Percentiles rank a stretch among this genome's conserved stretches.
Evolutionary conservation across 2,113 vertebrate species (phyloP).

Genomic region (Dromaius novaehollandiae): DNA sequence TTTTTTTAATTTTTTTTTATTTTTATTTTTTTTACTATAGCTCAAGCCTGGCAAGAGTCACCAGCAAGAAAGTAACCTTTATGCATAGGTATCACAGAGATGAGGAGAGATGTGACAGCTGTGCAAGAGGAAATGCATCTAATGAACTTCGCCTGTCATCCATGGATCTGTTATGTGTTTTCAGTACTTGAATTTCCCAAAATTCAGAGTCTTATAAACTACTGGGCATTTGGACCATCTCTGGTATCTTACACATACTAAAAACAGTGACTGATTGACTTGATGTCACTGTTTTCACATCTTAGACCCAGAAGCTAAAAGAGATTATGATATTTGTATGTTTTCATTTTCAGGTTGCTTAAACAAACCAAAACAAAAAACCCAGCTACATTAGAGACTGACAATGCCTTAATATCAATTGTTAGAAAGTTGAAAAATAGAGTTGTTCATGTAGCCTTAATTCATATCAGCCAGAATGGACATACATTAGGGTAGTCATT

Average conservation of each 20-base stretch:
- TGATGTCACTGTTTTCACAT: neutral
- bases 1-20: too few relatives aligned
- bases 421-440: neutral
- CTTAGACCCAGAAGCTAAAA: neutral
- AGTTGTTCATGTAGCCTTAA: neutral
- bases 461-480: neutral
- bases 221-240: neutral
- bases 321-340: neutral
- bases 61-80: neutral
- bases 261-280: neutral
- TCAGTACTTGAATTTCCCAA: neutral
- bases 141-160: neutral
- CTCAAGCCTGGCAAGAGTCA: neutral
- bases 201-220: neutral
- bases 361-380: neutral
- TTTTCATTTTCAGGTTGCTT: neutral
- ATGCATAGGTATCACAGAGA: neutral
- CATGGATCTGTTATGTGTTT: neutral
- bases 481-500: neutral
- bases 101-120: neutral
- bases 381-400: neutral
- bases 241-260: neutral
- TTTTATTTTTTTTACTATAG: neutral
- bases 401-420: neutral
- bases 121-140: neutral